phyloP scores from a whole-genome alignment of 2,113 vertebrate genomes.

The Tachycineta bicolor region DNA sequence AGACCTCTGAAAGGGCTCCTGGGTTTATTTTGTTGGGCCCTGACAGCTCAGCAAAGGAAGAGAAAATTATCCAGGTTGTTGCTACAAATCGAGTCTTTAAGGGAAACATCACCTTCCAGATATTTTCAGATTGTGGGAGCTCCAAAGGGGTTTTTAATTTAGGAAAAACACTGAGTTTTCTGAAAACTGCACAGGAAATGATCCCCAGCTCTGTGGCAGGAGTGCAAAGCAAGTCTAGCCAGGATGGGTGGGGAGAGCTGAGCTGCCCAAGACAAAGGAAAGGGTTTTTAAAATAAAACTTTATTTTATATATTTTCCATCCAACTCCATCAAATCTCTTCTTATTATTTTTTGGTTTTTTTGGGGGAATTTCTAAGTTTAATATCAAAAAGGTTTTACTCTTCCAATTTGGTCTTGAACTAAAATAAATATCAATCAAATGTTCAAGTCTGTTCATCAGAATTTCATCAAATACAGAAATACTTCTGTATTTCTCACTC shows the following conservation, averaged over 20 bases:
- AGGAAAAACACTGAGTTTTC: background rate
- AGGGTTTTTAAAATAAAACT: background rate
- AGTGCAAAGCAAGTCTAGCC: background rate
- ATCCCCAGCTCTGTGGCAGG: background rate
- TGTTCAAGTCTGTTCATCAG: background rate
- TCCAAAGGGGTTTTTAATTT: background rate
- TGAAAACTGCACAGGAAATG: background rate
- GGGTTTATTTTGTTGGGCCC: background rate
- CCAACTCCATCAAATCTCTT: background rate
- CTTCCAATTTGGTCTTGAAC: background rate
- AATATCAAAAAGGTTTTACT: background rate
- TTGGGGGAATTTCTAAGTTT: background rate
- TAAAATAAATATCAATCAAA: no score
- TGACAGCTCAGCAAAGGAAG: background rate
- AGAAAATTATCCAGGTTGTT: background rate
- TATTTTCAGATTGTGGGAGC: background rate
- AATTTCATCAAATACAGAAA: no score
- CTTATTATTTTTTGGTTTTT: fast-evolving
- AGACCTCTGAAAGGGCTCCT: background rate
- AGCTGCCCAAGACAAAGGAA: background rate
- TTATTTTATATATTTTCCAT: background rate
- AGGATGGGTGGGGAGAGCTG: background rate
- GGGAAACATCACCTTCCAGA: background rate
- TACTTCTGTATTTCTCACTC: background rate
- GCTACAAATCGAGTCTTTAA: background rate